phyloP scores from a whole-genome alignment of 2,888 invertebrate species.

The Aleiodes alternator region DNA sequence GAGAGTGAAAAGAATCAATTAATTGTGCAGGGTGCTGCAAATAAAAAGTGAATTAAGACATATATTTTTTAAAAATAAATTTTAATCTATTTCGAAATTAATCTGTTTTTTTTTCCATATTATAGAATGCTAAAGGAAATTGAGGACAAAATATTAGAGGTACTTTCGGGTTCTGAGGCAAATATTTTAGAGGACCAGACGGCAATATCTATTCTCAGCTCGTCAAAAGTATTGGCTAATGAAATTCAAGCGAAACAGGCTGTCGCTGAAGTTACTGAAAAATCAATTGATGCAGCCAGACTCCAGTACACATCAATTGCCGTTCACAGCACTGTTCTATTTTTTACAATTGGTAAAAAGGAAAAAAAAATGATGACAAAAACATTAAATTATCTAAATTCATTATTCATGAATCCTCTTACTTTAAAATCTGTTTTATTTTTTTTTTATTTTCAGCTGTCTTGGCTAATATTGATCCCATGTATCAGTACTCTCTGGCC shows the following conservation, averaged over 20 bases:
- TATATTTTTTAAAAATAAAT: not conserved
- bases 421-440: constrained; percentile 5
- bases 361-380: not conserved
- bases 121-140: constrained; percentile 87
- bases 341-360: constrained; percentile 88
- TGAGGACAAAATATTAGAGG: constrained; percentile 92
- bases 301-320: constrained; percentile 92
- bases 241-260: constrained; percentile 95
- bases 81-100: not conserved
- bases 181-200: constrained; percentile 95
- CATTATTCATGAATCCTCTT: constrained; percentile 3
- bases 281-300: constrained; percentile 91
- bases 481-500: constrained; percentile 96
- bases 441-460: constrained; percentile 79
- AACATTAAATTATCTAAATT: constrained; percentile 9
- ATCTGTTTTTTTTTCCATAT: constrained; percentile 14
- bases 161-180: constrained; percentile 84
- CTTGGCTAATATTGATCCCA: constrained; percentile 94
- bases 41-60: constrained; percentile 77
- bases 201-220: constrained; percentile 89
- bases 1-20: constrained; percentile 93
- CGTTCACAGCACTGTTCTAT: constrained; percentile 91
- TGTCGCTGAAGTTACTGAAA: constrained; percentile 91
- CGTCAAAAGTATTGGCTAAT: constrained; percentile 91
- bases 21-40: constrained; percentile 92